Conservation (phyloP, 1,140 invertebrate species). For the Sycophila sp. region DNA sequence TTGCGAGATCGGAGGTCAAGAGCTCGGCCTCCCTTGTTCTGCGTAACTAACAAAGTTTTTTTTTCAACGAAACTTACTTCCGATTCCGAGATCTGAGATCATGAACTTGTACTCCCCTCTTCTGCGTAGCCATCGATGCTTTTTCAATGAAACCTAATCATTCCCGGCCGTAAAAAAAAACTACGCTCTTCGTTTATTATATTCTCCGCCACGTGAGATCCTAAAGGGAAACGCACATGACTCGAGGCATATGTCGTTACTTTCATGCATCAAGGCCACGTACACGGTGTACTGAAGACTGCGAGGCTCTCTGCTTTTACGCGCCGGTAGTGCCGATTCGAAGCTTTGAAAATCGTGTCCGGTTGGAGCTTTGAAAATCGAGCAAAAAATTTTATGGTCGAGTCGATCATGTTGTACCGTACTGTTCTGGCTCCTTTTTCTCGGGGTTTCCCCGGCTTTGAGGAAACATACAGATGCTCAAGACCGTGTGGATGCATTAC, state of each 20-base stretch:
- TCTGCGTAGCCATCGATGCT: too few species aligned
- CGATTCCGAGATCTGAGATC: too few species aligned
- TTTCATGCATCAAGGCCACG: slow-evolving; percentile 59
- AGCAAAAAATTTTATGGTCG: background rate
- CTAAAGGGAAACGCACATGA: slow-evolving; percentile 10
- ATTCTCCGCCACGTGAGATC: background rate
- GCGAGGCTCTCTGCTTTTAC: slow-evolving; percentile 45
- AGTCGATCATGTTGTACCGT: background rate
- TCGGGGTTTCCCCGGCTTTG: background rate
- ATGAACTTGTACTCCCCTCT: too few species aligned
- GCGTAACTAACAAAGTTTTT: too few species aligned
- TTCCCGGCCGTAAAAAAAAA: background rate
- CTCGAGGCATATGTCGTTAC: slow-evolving; percentile 34
- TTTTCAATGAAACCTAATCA: background rate
- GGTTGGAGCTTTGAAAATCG: background rate
- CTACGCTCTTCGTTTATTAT: too few species aligned
- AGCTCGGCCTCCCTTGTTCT: too few species aligned
- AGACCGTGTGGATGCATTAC: too few species aligned
- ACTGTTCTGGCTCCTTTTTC: background rate
- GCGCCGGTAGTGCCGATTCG: too few species aligned
- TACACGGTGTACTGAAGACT: slow-evolving; percentile 45
- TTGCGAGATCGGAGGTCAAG: too few species aligned
- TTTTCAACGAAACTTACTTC: too few species aligned
- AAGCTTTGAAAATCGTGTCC: background rate
- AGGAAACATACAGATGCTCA: too few species aligned